These are phyloP conservation scores for Dicycla oo DNA, from an alignment of 2,888 invertebrate genomes.

Conservation along the genomic window DNA sequence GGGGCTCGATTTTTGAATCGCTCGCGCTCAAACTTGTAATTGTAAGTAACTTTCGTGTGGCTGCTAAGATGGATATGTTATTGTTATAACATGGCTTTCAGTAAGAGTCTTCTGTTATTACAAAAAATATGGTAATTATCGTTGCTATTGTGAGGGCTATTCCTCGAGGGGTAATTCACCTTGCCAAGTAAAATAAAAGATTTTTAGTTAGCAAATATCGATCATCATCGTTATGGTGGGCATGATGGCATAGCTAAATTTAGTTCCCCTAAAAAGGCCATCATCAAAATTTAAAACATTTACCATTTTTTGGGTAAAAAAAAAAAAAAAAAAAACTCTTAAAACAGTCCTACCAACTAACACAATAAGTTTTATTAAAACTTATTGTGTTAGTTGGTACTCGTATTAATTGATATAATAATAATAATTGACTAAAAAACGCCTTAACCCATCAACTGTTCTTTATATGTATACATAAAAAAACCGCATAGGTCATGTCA, in stretches of 20 bases:
- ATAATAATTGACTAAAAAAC: too few species aligned
- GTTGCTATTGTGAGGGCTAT: background rate
- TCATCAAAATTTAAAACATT: background rate
- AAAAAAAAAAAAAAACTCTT: too few species aligned
- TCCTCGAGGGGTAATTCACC: background rate
- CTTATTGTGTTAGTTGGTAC: too few species aligned
- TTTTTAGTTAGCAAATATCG: background rate
- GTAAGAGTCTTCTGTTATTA: background rate
- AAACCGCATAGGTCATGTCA: too few species aligned
- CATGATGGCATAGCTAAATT: background rate
- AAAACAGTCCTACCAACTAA: too few species aligned
- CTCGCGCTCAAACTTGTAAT: constrained; percentile 22
- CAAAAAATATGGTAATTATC: background rate
- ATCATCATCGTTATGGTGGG: background rate
- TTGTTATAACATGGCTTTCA: background rate
- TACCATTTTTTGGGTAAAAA: too few species aligned
- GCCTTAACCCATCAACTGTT: too few species aligned
- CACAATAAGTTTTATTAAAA: too few species aligned
- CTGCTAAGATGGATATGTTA: constrained; percentile 21
- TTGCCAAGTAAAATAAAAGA: background rate
- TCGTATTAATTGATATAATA: too few species aligned
- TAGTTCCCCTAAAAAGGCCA: background rate
- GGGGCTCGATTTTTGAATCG: constrained; percentile 48
- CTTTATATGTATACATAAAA: too few species aligned
- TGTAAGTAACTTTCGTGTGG: constrained; percentile 17